Base-by-base conservation (phyloP, 1,140 invertebrate species). In the Drosophila chauvacae region DNA sequence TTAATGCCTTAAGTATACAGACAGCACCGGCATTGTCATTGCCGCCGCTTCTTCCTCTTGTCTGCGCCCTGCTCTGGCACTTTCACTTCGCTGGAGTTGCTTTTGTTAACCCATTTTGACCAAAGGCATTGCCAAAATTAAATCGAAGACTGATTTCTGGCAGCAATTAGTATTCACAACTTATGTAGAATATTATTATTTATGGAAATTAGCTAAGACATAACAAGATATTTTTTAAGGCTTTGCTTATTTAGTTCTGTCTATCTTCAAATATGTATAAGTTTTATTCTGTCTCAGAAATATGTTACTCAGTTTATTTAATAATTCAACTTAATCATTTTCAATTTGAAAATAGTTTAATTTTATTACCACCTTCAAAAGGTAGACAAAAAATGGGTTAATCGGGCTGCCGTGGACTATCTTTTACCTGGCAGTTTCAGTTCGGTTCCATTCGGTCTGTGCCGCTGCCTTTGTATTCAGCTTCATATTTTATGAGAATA, bases 1-100 rank as follows among this genome's bases (percentile, higher is more conserved):
- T 88, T 90, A 81, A 90, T 87, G 69, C 73, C 35, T 84, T 90
- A 81, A 88, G 79, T 90, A 90, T 64, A 84, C 80, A 80, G 45
- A 51, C 75, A 70, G 58, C 64, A 51, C 51, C 65, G 68, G 68
- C 85, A 84, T 88, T 90, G 84, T 88, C 80, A 84, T 80, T 90
- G 85, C 69, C 84, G 59, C 62, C 73, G 68, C 81, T 81, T 81
- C 74, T 80, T 83, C 56, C 85, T 63, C 77, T 53, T 55, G 69
- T 71, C 58, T 71, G 44, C 64, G 71, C 65, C 50, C 48, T 56
- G 70, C 77, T 77, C n/a, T 70, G 28, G 44, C 81, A 81, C 85
- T 88, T 88, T 88, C 85, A 90, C 85, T 88, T 88, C 64, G 56
- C 28, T 45, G 45, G 35, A 44, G 39, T 53, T 47, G 23, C 39